Conservation (phyloP, 2,797 vertebrate species). For the Pyrocephalus nanus region DNA sequence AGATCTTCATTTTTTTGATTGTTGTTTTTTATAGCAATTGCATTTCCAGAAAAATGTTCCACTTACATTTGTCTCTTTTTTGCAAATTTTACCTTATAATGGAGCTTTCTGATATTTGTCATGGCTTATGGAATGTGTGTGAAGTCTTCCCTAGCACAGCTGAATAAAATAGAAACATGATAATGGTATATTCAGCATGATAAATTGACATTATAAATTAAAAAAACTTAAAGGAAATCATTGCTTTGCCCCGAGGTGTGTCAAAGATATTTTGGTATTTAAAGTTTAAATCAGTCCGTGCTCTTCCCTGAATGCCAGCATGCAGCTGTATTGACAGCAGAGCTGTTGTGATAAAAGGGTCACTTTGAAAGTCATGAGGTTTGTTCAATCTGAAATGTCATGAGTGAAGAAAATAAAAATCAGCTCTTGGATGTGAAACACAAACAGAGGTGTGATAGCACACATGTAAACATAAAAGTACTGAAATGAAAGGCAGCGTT, state of each 20-base stretch:
- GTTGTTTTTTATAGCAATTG: not conserved
- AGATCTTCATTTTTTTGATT: not conserved
- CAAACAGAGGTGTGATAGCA: not conserved
- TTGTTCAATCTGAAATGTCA: constrained; percentile 22
- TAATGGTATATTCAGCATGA: not conserved
- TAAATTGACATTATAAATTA: constrained; percentile 12
- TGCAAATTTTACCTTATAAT: not conserved
- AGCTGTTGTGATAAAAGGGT: not conserved
- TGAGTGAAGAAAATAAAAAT: not conserved
- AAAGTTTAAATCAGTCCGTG: constrained; percentile 37
- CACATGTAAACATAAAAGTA: not conserved
- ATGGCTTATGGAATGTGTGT: not conserved
- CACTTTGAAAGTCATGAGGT: constrained; percentile 2
- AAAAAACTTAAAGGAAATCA: not conserved
- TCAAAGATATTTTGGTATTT: constrained; percentile 32
- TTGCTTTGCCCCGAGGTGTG: not conserved
- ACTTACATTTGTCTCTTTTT: not conserved
- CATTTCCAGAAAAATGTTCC: not conserved
- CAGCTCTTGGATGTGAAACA: not conserved
- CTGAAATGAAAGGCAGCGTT: too few species aligned
- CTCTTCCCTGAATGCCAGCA: not conserved
- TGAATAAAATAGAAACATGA: not conserved
- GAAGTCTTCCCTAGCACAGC: not conserved
- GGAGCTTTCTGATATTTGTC: not conserved
- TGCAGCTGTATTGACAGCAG: not conserved